These are phyloP conservation scores for Agrilus planipennis DNA, from an alignment of 1,140 invertebrate genomes.

Conservation along the genomic window DNA sequence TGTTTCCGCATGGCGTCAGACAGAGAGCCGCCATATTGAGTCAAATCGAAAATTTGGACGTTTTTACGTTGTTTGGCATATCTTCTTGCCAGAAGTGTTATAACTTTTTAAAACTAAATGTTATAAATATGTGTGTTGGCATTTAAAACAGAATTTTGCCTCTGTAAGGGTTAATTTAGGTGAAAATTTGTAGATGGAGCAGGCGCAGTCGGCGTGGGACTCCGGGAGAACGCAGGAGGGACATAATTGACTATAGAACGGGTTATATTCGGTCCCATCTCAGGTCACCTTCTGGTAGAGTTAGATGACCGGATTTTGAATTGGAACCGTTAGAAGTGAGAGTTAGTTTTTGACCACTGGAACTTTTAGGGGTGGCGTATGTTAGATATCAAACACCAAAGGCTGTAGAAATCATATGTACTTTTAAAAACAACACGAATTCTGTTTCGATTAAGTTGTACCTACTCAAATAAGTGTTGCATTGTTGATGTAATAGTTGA, in stretches of 20 bases:
- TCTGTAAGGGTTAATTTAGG: no score
- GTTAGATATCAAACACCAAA: background rate
- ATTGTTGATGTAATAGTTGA: no score
- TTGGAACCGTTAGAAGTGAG: background rate
- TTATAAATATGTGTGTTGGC: no score
- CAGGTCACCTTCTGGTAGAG: constrained; percentile 73
- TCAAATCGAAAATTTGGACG: no score
- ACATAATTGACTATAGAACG: constrained; percentile 70
- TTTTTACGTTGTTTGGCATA: no score
- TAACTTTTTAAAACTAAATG: no score
- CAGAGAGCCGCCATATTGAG: no score
- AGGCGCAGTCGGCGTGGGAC: constrained; percentile 49
- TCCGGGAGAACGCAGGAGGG: constrained; percentile 45
- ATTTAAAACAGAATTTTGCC: no score
- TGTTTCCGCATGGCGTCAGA: no score
- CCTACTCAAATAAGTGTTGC: no score
- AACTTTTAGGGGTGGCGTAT: background rate
- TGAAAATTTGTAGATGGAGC: constrained; percentile 51
- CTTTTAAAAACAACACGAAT: constrained; percentile 1
- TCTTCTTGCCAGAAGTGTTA: no score
- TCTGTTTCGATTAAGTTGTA: no score
- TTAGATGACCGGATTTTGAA: constrained; percentile 52
- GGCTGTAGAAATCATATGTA: background rate
- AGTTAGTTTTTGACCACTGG: background rate
- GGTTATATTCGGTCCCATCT: constrained; percentile 83